A percentile compares a stretch with the other conserved stretches of the same genome.
Evolutionary conservation across 2,888 invertebrate genomes (phyloP).

Genomic region (Deroplatys truncata): DNA sequence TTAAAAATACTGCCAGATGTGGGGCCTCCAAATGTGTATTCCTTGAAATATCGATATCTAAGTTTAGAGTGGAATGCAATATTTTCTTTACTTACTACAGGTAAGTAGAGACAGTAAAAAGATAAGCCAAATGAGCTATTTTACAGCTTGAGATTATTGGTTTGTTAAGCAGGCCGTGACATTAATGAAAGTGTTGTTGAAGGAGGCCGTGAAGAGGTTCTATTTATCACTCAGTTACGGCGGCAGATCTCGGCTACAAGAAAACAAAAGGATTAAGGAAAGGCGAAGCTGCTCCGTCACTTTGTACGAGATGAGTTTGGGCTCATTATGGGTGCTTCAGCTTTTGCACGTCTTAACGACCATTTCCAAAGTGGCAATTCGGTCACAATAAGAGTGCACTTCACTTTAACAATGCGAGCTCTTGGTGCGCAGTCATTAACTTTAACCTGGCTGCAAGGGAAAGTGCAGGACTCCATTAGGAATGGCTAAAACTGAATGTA

Average conservation of each 20-base stretch:
- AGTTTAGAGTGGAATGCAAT: neutral
- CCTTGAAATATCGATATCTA: no score
- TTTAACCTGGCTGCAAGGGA: no score
- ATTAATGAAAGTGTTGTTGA: neutral
- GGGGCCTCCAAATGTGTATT: no score
- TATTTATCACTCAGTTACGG: neutral
- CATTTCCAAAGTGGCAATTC: neutral
- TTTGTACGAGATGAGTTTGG: neutral
- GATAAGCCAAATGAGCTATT: neutral
- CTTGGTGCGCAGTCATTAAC: neutral
- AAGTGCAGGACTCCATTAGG: no score
- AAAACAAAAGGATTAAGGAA: neutral
- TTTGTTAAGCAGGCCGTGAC: neutral
- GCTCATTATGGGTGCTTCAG: neutral
- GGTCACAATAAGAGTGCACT: neutral
- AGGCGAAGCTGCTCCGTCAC: neutral
- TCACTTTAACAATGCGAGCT: neutral
- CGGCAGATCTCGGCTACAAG: neutral
- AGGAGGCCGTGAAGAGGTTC: neutral
- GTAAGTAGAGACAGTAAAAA: neutral
- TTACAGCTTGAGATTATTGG: neutral
- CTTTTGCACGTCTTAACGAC: neutral
- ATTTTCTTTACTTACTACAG: neutral
- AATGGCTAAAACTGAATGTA: no score
- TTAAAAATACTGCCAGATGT: no score